phyloP scores from a whole-genome alignment of 2,797 vertebrate genomes.

The Danio aesculapii region DNA sequence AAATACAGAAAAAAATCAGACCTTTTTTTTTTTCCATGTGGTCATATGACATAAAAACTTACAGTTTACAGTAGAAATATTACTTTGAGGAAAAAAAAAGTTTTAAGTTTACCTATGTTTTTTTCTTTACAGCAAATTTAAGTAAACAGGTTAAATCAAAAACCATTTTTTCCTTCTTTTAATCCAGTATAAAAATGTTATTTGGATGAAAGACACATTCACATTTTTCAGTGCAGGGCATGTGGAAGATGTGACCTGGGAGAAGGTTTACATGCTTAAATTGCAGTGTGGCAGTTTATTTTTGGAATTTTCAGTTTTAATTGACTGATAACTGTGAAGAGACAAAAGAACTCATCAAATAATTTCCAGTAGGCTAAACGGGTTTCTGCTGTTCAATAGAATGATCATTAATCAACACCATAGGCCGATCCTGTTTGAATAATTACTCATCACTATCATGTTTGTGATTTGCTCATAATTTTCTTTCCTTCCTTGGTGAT shows the following conservation, averaged over 20 bases:
- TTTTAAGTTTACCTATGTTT: too few relatives aligned
- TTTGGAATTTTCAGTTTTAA: neutral
- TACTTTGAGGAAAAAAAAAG: too few relatives aligned
- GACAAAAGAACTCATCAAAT: conserved; percentile 4
- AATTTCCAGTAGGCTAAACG: conserved; percentile 15
- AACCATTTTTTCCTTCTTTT: too few relatives aligned
- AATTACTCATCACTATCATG: conserved; percentile 63
- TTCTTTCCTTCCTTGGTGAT: conserved; percentile 58
- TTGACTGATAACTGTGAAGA: conserved; percentile 4
- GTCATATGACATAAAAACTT: too few relatives aligned
- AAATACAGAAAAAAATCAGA: too few relatives aligned
- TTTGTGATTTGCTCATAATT: conserved; percentile 62
- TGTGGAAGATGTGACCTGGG: neutral
- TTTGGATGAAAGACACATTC: too few relatives aligned
- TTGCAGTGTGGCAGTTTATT: neutral
- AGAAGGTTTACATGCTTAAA: neutral
- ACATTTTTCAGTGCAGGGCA: too few relatives aligned
- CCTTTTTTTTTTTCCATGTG: too few relatives aligned
- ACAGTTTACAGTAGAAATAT: too few relatives aligned
- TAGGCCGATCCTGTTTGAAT: conserved; percentile 59
- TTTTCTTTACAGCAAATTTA: too few relatives aligned
- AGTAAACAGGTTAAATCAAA: too few relatives aligned
- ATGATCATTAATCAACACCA: conserved; percentile 34
- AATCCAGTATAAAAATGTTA: too few relatives aligned
- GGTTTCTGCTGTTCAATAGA: neutral